A percentile compares a stretch with the other conserved stretches of the same genome.
Conservation (phyloP, 2,797 vertebrate species). For the Rhinichthys osculus region DNA sequence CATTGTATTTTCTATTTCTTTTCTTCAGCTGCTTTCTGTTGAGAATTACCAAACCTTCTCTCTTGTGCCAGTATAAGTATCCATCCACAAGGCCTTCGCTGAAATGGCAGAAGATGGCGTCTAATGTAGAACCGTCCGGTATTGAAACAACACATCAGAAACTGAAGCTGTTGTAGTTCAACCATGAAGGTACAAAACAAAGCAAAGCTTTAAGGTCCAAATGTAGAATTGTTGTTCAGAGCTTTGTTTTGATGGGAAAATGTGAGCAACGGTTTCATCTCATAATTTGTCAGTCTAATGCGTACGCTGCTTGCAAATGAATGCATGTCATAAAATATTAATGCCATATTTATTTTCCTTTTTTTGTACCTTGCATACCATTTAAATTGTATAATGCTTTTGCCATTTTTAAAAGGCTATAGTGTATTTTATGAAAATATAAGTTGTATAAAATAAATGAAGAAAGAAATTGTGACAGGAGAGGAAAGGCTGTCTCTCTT, state of each 20-base stretch:
- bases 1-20: constrained; percentile 68
- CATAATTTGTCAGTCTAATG: constrained; percentile 52
- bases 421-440: constrained; percentile 60
- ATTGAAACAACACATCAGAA: constrained; percentile 40
- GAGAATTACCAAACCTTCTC: constrained; percentile 75
- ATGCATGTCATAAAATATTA: constrained; percentile 61
- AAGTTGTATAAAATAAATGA: constrained; percentile 61
- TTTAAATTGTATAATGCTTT: constrained; percentile 62
- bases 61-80: constrained; percentile 79
- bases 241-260: constrained; percentile 59
- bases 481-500: constrained; percentile 30
- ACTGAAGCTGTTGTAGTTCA: constrained; percentile 47
- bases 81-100: constrained; percentile 77
- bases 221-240: constrained; percentile 42
- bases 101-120: constrained; percentile 41
- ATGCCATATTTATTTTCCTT: constrained; percentile 65
- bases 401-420: constrained; percentile 52
- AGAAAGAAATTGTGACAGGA: constrained; percentile 34
- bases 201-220: constrained; percentile 58
- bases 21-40: constrained; percentile 73
- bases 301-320: constrained; percentile 60
- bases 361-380: constrained; percentile 50
- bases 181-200: constrained; percentile 55
- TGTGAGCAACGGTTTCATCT: constrained; percentile 59
- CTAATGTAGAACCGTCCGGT: constrained; percentile 69